A percentile compares a stretch with the other conserved stretches of the same genome.
These are phyloP conservation scores for Nebria ingens DNA, from an alignment of 1,140 invertebrate species.

Conservation along the genomic window DNA sequence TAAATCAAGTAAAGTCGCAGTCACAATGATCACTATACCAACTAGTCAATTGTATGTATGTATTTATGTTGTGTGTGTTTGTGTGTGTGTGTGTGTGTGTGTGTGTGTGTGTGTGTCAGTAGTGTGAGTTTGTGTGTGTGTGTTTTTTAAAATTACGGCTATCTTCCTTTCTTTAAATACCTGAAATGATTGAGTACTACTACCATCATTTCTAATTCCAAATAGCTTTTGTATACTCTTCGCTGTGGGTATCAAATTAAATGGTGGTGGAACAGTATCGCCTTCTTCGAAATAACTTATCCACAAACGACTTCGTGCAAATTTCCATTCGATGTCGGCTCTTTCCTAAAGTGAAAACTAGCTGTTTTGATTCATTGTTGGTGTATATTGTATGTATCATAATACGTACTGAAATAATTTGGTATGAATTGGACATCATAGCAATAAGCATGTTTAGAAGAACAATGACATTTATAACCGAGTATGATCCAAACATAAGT, in stretches of 20 bases:
- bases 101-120: too few relatives aligned
- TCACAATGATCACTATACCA: too few relatives aligned
- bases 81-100: too few relatives aligned
- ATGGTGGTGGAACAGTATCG: constrained; percentile 73
- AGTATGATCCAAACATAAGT: constrained; percentile 80
- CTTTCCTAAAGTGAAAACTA: constrained; percentile 49
- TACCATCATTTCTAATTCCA: constrained; percentile 34
- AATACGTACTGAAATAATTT: constrained; percentile 73
- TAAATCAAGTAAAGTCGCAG: too few relatives aligned
- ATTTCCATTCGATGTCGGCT: constrained; percentile 87
- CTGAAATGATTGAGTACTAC: constrained; percentile 48
- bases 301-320: constrained; percentile 80
- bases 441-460: constrained; percentile 90
- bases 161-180: constrained; percentile 36
- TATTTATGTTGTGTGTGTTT: too few relatives aligned
- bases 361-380: too few relatives aligned
- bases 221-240: constrained; percentile 51
- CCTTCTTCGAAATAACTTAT: constrained; percentile 88
- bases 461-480: constrained; percentile 86
- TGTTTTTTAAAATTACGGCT: background rate
- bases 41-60: too few relatives aligned
- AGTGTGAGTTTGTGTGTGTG: too few relatives aligned
- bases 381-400: background rate
- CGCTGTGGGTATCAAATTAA: constrained; percentile 75
- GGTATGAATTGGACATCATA: constrained; percentile 94